Percentiles rank a stretch among this genome's conserved stretches.
Conservation (phyloP, 2,797 vertebrate species). For the Semaprochilodus insignis region DNA sequence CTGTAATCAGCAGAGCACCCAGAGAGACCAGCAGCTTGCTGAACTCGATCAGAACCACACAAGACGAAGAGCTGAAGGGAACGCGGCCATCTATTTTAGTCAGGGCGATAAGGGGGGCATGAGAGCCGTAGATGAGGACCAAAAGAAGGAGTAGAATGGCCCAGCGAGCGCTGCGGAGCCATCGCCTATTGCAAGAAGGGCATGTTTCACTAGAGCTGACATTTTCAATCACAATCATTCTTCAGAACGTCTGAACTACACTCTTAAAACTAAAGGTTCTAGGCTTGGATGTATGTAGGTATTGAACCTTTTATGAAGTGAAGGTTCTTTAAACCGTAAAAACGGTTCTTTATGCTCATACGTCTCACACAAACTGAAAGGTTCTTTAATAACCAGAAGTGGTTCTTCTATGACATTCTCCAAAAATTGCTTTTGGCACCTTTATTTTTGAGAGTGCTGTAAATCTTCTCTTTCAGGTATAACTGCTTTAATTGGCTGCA, state of each 20-base stretch:
- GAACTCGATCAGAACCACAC: conserved; percentile 89
- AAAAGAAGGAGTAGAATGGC: conserved; percentile 82
- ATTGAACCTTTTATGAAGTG: too few relatives aligned
- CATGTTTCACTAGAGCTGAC: conserved; percentile 57
- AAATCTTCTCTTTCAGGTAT: not conserved
- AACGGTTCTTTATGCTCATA: too few relatives aligned
- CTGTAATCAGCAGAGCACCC: conserved; percentile 70
- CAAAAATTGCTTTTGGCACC: not conserved
- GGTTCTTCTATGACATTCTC: not conserved
- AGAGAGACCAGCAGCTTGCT: conserved; percentile 85
- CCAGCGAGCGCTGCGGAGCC: conserved; percentile 76
- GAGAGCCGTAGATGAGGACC: conserved; percentile 89
- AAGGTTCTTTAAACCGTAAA: not conserved
- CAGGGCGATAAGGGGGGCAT: conserved; percentile 88
- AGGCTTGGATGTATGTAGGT: not conserved
- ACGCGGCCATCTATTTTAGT: conserved; percentile 85
- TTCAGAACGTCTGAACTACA: conserved; percentile 35
- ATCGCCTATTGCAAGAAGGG: conserved; percentile 51
- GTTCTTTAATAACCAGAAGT: not conserved
- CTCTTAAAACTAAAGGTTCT: not conserved
- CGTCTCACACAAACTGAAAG: too few relatives aligned
- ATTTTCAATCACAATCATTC: conserved; percentile 78
- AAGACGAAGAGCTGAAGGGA: conserved; percentile 87
- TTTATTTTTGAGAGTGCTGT: not conserved
- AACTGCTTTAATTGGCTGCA: not conserved